A percentile compares a stretch with the other conserved stretches of the same genome.
phyloP scores from a whole-genome alignment of 2,797 vertebrate genomes.

The Pseudochaenichthys georgianus region DNA sequence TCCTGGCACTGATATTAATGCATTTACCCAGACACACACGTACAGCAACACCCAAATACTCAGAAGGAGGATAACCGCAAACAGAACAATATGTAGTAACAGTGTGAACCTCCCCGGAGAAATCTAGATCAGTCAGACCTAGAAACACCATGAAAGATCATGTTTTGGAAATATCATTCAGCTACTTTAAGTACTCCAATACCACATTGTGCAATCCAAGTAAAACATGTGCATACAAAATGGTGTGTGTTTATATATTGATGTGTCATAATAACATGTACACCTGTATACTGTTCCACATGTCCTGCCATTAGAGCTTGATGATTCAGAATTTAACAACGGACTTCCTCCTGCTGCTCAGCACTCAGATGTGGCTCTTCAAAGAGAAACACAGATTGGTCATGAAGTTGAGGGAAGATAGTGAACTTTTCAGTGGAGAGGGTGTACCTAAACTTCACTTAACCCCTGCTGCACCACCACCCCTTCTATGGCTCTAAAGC shows the following conservation, averaged over 20 bases:
- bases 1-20: slow-evolving; percentile 38
- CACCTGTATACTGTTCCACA: slow-evolving; percentile 47
- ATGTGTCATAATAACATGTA: slow-evolving; percentile 23
- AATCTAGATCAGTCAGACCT: slow-evolving; percentile 71
- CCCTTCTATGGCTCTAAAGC: slow-evolving; percentile 25
- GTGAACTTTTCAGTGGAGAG: slow-evolving; percentile 59
- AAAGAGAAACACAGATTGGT: slow-evolving; percentile 53
- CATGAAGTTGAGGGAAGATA: slow-evolving; percentile 46
- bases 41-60: slow-evolving; percentile 38
- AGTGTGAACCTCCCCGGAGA: slow-evolving; percentile 59
- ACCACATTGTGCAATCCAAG: slow-evolving; percentile 41
- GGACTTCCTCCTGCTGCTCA: slow-evolving; percentile 48
- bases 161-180: slow-evolving; percentile 47
- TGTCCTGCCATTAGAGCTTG: slow-evolving; percentile 51
- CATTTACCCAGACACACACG: neutral
- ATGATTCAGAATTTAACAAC: slow-evolving; percentile 55
- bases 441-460: slow-evolving; percentile 60
- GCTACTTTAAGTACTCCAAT: slow-evolving; percentile 37
- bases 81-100: slow-evolving; percentile 67
- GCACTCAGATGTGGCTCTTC: slow-evolving; percentile 54
- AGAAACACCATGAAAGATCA: slow-evolving; percentile 51
- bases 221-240: slow-evolving; percentile 38
- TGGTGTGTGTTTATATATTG: neutral
- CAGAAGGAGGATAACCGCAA: slow-evolving; percentile 51
- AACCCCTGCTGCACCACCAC: slow-evolving; percentile 50